Evolutionary conservation across 2,888 invertebrate genomes (phyloP).

Genomic region (Bembecia ichneumoniformis): DNA sequence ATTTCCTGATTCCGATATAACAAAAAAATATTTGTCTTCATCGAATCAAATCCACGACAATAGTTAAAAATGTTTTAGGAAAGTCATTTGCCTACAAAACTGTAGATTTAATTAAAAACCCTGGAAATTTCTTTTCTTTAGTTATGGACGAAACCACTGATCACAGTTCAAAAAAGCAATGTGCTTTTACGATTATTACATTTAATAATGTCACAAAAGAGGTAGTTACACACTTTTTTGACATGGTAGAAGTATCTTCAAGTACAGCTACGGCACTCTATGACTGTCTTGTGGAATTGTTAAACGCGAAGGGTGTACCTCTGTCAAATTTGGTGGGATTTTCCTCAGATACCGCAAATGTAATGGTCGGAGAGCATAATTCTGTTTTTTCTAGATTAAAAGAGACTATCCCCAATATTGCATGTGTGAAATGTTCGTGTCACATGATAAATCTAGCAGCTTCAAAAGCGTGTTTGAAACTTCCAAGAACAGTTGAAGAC

Average conservation of each 20-base stretch:
- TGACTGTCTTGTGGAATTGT: conserved; percentile 9
- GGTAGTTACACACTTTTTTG: conserved; percentile 8
- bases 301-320: conserved; percentile 15
- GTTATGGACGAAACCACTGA: conserved; percentile 13
- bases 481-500: conserved; percentile 20
- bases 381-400: conserved; percentile 11
- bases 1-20: conserved; percentile 3
- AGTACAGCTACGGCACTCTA: conserved; percentile 10
- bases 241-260: conserved; percentile 14
- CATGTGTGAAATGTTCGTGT: conserved; percentile 27
- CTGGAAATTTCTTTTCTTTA: conserved; percentile 6
- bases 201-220: conserved; percentile 2
- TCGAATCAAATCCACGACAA: conserved; percentile 2
- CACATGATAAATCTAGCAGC: conserved; percentile 27
- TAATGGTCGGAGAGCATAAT: conserved; percentile 19
- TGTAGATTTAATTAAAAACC: neutral
- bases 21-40: conserved; percentile 1
- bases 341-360: conserved; percentile 23
- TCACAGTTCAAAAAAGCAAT: conserved; percentile 9
- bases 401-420: conserved; percentile 18
- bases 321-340: conserved; percentile 18
- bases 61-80: conserved; percentile 3
- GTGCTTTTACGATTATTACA: conserved; percentile 7
- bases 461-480: conserved; percentile 26
- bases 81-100: neutral